Percentiles rank a stretch among this genome's conserved stretches.
phyloP scores from a whole-genome alignment of 2,797 vertebrate genomes.

The Pipistrellus pipistrellus region DNA sequence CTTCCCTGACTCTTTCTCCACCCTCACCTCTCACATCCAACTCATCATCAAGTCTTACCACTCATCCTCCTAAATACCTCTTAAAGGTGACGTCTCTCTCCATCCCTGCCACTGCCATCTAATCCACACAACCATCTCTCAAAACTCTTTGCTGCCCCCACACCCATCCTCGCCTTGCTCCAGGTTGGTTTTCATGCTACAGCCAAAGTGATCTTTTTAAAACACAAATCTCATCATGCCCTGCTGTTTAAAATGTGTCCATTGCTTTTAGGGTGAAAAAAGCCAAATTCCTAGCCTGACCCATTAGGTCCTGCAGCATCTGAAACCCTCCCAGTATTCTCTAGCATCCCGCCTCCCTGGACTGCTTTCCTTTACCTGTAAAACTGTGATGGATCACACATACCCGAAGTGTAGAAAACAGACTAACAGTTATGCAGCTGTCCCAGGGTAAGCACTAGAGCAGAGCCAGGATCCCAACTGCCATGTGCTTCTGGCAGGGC shows the following conservation, averaged over 20 bases:
- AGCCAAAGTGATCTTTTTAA: not conserved
- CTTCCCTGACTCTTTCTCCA: not conserved
- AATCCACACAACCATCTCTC: not conserved
- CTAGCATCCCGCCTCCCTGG: not conserved
- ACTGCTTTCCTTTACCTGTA: not conserved
- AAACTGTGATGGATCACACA: not conserved
- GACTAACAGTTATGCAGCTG: not conserved
- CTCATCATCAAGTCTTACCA: not conserved
- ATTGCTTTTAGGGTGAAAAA: conserved; percentile 10
- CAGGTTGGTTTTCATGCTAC: not conserved
- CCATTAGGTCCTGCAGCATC: not conserved
- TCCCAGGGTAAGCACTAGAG: not conserved
- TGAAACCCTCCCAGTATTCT: not conserved
- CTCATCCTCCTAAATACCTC: not conserved
- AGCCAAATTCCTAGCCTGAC: not conserved
- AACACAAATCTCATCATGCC: not conserved
- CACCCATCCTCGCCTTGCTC: not conserved
- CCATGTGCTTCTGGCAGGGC: not conserved
- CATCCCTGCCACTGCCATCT: not conserved
- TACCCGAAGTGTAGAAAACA: not conserved
- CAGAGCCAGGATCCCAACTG: not conserved
- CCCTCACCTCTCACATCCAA: not conserved
- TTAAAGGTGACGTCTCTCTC: not conserved
- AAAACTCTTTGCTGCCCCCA: too few species aligned
- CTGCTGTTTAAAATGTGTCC: not conserved